Evolutionary conservation across 2,888 invertebrate genomes (phyloP).

Genomic region (Leucoma salicis): DNA sequence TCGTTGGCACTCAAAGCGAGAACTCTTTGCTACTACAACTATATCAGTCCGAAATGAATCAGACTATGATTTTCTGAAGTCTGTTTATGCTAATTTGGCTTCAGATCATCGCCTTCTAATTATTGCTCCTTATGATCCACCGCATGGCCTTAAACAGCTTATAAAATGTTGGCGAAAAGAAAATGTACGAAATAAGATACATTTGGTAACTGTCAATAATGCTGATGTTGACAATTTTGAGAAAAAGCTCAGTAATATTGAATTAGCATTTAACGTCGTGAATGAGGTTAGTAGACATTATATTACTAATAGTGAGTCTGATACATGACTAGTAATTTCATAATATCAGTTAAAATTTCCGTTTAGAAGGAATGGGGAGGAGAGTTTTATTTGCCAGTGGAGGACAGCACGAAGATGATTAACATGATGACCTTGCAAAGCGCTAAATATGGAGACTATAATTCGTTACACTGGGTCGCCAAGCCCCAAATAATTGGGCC

Average conservation of each 20-base stretch:
- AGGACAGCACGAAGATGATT: slow-evolving; percentile 8
- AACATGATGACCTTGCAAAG: slow-evolving; percentile 31
- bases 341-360: neutral
- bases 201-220: slow-evolving; percentile 25
- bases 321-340: too few species aligned
- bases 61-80: slow-evolving; percentile 27
- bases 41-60: slow-evolving; percentile 24
- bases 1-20: slow-evolving; percentile 20
- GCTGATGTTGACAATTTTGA: slow-evolving; percentile 13
- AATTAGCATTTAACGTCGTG: slow-evolving; percentile 29
- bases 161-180: slow-evolving; percentile 35
- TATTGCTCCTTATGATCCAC: slow-evolving; percentile 31
- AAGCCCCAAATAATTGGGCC: slow-evolving; percentile 5
- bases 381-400: slow-evolving; percentile 34
- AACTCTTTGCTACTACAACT: slow-evolving; percentile 15
- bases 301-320: neutral
- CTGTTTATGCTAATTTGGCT: slow-evolving; percentile 19
- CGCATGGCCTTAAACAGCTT: slow-evolving; percentile 30
- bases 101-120: slow-evolving; percentile 27
- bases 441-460: slow-evolving; percentile 16
- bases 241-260: slow-evolving; percentile 17
- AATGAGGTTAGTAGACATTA: slow-evolving; percentile 25
- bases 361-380: slow-evolving; percentile 39
- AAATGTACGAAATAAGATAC: slow-evolving; percentile 23
- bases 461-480: slow-evolving; percentile 22